Evolutionary conservation across 2,113 vertebrate species (phyloP).

Genomic region (Miniopterus natalensis): DNA sequence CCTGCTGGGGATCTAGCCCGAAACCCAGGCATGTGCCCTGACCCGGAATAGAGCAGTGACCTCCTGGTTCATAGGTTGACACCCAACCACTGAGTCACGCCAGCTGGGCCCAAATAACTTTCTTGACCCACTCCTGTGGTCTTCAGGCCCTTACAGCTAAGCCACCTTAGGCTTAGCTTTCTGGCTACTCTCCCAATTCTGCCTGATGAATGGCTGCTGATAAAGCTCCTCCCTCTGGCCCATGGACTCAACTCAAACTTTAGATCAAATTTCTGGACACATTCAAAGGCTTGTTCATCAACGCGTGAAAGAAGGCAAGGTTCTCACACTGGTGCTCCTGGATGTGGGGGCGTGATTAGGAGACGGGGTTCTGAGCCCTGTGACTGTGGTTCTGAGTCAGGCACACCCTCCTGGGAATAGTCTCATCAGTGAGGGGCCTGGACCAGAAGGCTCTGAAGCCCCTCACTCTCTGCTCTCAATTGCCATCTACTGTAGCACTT

Average conservation of each 20-base stretch:
- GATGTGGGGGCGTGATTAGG: neutral
- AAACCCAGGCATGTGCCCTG: no score
- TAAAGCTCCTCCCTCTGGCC: neutral
- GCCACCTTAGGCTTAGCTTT: neutral
- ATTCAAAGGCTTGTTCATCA: neutral
- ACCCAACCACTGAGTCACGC: no score
- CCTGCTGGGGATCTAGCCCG: no score
- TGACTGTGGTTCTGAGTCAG: neutral
- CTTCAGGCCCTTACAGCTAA: neutral
- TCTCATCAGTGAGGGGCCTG: neutral
- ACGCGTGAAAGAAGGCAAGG: neutral
- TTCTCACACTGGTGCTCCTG: neutral
- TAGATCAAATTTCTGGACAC: neutral
- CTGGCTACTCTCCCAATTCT: neutral
- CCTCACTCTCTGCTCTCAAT: neutral
- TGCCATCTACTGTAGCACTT: neutral
- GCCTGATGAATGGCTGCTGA: no score
- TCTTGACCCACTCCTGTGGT: neutral
- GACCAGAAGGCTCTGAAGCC: no score
- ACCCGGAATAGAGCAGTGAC: no score
- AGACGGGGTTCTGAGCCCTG: neutral
- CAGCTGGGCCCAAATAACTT: neutral
- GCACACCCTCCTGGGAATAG: neutral
- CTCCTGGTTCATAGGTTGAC: no score
- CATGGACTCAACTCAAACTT: neutral